These are phyloP conservation scores for Andrena haemorrhoa DNA, from an alignment of 2,888 invertebrate genomes.

Conservation along the genomic window DNA sequence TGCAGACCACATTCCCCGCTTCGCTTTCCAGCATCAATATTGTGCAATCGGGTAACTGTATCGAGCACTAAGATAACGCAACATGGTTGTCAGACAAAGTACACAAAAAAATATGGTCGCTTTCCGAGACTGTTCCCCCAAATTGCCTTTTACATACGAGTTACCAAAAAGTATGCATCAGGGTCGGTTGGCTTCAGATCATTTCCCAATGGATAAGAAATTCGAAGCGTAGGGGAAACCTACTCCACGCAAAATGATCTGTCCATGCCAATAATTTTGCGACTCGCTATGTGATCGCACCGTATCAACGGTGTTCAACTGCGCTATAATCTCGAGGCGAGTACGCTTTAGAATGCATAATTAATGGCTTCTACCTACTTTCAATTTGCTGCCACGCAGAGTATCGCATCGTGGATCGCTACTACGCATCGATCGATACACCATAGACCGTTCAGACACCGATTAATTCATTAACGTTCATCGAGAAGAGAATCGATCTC, in stretches of 20 bases:
- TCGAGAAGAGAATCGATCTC: neutral
- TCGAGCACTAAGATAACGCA: neutral
- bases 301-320: constrained; percentile 56
- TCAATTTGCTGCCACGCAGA: constrained; percentile 41
- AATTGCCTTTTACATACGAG: too few relatives aligned
- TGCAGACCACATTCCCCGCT: too few relatives aligned
- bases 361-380: constrained; percentile 74
- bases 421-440: constrained; percentile 16
- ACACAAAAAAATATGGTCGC: neutral
- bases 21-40: constrained; percentile 4
- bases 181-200: too few relatives aligned
- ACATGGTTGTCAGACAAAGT: neutral
- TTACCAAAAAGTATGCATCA: too few relatives aligned
- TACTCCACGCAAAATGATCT: neutral
- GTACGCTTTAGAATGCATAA: constrained; percentile 71
- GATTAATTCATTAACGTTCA: neutral
- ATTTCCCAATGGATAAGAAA: neutral
- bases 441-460: neutral
- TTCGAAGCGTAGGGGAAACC: neutral
- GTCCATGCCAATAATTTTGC: neutral
- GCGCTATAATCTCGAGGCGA: constrained; percentile 57
- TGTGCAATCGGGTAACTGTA: constrained; percentile 5
- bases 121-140: too few relatives aligned
- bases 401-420: constrained; percentile 24
- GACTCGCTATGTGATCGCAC: constrained; percentile 8